Base-by-base conservation (phyloP, 1,140 invertebrate species). In the Pseudomyrmex sp. region DNA sequence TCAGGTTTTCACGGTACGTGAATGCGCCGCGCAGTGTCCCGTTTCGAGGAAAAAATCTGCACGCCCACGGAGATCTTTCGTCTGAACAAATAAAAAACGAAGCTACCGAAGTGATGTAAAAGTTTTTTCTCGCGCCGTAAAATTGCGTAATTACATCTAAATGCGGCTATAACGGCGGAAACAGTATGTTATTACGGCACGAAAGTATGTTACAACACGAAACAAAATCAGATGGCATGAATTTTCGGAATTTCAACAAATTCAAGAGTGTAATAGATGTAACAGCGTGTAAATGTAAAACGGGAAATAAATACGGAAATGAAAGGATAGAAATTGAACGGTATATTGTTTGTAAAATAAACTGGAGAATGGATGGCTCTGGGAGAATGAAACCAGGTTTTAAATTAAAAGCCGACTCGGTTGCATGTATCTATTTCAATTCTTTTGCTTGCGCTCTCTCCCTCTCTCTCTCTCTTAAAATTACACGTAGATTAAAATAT, bases 1-100 rank as follows among this genome's bases (percentile, higher is more conserved):
- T 20, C 70, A 15, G 52, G 59, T 35, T 75, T 82, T 75, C 72
- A 75, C 46, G n/a, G 70, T 75, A 65, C 79, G 54, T 35, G 35
- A 18, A 75, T 54, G n/a, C 46, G 26, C 23, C 35, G 61, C 7
- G 76, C 48, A 80, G 66, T 50, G 44, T 61, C 23, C 44, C 48
- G 20, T 5, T 3, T 12, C 5, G 76, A 50, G 54, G 26, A 18
- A 72, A 73, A 80, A 80, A 61, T 59, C 54, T 35, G 23, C 54
- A 80, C 66, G 18, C 59, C 13, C 56, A 44, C 48, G 18, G 20
- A 35, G 15, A 4, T n/a, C 66, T 59, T 69, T 20, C 2, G 26
- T 26, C 20, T 15, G 8, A 9, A 8, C 26, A 18, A 13, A 20
- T 9, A n/a, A 46, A 7, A 20, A 35, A 54, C 15, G 20, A 44